Evolutionary conservation across 2,888 invertebrate genomes (phyloP).

Genomic region (Eilema sororculum): DNA sequence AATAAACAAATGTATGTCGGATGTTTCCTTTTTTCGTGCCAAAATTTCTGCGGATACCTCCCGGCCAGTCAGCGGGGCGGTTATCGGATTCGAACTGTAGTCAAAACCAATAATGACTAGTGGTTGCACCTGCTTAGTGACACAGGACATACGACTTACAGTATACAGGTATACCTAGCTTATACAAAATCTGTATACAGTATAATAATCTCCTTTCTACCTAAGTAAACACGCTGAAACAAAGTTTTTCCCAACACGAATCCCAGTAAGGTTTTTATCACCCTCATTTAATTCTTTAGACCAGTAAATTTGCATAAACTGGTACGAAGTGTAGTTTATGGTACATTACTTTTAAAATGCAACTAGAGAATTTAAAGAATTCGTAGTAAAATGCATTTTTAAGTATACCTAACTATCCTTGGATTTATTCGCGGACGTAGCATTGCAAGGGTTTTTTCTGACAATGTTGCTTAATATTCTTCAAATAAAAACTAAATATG

Average conservation of each 20-base stretch:
- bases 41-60: too few species aligned
- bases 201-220: not conserved
- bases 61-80: too few species aligned
- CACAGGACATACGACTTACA: too few species aligned
- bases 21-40: too few species aligned
- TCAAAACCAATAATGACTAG: too few species aligned
- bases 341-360: constrained; percentile 22
- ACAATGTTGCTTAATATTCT: too few species aligned
- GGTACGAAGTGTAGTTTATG: constrained; percentile 17
- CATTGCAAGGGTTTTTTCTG: not conserved
- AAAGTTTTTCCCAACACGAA: constrained; percentile 14
- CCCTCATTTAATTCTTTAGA: constrained; percentile 23
- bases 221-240: constrained; percentile 11
- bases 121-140: too few species aligned
- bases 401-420: not conserved
- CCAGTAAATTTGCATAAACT: constrained; percentile 26
- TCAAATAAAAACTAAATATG: too few species aligned
- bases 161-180: not conserved
- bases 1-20: too few species aligned
- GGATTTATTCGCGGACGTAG: not conserved
- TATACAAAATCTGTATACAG: too few species aligned
- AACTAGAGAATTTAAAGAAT: constrained; percentile 16
- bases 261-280: constrained; percentile 17
- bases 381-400: not conserved
- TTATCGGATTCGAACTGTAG: too few species aligned